Base-by-base conservation (phyloP, 2,113 vertebrate species). In the Dipodomys merriami region DNA sequence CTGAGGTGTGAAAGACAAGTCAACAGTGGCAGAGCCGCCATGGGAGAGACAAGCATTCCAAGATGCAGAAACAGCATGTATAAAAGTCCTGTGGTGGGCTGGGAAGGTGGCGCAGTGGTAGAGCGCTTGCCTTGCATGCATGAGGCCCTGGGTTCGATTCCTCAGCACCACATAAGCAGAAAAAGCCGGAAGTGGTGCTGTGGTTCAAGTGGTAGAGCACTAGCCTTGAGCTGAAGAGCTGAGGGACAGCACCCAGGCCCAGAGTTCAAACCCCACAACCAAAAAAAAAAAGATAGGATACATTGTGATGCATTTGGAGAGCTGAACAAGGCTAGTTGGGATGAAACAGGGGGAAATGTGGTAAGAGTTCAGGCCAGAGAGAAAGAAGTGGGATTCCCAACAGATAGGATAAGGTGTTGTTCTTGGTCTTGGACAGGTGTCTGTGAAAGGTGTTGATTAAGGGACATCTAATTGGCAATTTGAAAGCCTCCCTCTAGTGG, bases 401-500 rank as follows among this genome's bases (percentile, higher is more conserved):
- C 57, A 49, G 49, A 10, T 0, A 19, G 57, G 25, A 29, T 46
- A 29, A 35, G 53, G 62, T 5, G 73, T 35, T 25, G 49, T 60
- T 33, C 94, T 90, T 22, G 19, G 25, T 33, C 94, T 90, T 22
- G 23, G 25, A 15, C 11, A 35, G 19, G 44, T 19, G 11, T 49
- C 33, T 23, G 39, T 16, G 27, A 69, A 88, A 44, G 11, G 11
- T 88, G 90, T 87, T 27, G 35, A 49, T 16, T 46, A 18, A 9
- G 13, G 19, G 18, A 20, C 4, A 20, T 71, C 10, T 49, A 27
- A 29, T 27, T 30, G 72, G 60, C 0, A 18, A 18, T 78, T 76
- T 71, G 60, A n/a, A 86, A 83, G 90, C 49, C 84, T 30, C 49
- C 72, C 67, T 87, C 90, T 83, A 83, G 92, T 76, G 78, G 88